Conservation (phyloP, 1,140 invertebrate species). For the Cryptotermes secundus region DNA sequence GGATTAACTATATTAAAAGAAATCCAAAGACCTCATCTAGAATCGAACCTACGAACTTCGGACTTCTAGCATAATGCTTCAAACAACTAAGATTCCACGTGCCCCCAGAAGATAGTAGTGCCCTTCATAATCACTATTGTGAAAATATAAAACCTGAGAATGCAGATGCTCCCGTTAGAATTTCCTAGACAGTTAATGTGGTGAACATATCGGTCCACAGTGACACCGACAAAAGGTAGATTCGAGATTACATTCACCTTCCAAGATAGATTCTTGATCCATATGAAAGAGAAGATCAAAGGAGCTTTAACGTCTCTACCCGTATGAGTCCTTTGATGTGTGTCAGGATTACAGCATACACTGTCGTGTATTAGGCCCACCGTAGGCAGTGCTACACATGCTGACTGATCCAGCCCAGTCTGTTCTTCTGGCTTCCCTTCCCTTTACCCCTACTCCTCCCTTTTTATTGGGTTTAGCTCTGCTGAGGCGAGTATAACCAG, state of each 20-base stretch:
- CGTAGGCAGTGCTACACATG: not conserved
- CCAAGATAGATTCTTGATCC: conserved; percentile 13
- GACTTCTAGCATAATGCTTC: no score
- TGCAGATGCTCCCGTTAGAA: not conserved
- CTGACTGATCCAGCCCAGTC: not conserved
- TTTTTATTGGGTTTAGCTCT: not conserved
- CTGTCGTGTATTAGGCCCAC: not conserved
- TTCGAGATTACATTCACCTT: conserved; percentile 3
- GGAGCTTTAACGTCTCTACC: not conserved
- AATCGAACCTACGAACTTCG: no score
- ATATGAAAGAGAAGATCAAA: conserved; percentile 10
- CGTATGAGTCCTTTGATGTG: not conserved
- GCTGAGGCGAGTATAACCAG: not conserved
- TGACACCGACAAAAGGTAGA: not conserved
- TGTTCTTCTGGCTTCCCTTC: not conserved
- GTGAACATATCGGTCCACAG: not conserved
- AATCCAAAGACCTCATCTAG: no score
- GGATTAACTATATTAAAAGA: no score
- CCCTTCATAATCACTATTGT: no score
- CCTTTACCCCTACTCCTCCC: not conserved
- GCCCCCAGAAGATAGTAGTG: no score
- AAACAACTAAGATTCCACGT: no score
- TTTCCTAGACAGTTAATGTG: not conserved
- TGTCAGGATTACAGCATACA: not conserved
- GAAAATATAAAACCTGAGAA: no score